Base-by-base conservation (phyloP, 2,888 invertebrate species). In the Sinotaia quadrata region DNA sequence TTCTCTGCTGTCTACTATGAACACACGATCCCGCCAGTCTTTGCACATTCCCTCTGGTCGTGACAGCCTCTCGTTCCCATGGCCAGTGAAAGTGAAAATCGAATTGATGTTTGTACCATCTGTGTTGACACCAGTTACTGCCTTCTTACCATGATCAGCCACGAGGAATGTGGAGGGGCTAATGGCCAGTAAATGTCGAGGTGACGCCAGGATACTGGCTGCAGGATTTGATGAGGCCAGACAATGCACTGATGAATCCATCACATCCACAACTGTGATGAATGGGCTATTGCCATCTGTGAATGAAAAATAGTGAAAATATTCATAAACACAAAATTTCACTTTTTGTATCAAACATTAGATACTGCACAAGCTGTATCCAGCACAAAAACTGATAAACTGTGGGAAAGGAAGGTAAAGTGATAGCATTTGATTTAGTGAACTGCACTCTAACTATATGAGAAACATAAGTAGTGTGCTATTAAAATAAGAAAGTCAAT, bases 71-170 rank as follows among this genome's bases (percentile, higher is more conserved):
- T 56, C 10, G 33, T 37, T 54, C 33, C 65, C 47, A 18, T 65
- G 54, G 10, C 65, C 65, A 12, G 44, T 44, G 56, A 54, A 65
- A 2, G 44, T 65, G 56, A 44, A 65, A n/a, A n/a, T n/a, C n/a
- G n/a, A n/a, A n/a, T n/a, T n/a, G 54, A 56, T 41, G 47, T 56
- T 24, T 41, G 54, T 56, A 8, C 65, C 65, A 4, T 65, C 65
- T 2, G 29, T 31, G 44, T 31, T 21, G 21, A 31, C 24, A 10
- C 27, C 27, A 29, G 56, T 31, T 31, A 56, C 31, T 0, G 56
- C 65, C 44, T 65, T 65, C 44, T 65, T 65, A 12, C 65, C 65
- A 21, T 65, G 65, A 15, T 65, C 65, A 2, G 54, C 24, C 12
- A 65, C 65, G 4, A 65, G 31, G n/a, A 61, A 27, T 24, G 47